Conservation (phyloP, 2,888 invertebrate genomes). For the Scaptomyza polygonia region DNA sequence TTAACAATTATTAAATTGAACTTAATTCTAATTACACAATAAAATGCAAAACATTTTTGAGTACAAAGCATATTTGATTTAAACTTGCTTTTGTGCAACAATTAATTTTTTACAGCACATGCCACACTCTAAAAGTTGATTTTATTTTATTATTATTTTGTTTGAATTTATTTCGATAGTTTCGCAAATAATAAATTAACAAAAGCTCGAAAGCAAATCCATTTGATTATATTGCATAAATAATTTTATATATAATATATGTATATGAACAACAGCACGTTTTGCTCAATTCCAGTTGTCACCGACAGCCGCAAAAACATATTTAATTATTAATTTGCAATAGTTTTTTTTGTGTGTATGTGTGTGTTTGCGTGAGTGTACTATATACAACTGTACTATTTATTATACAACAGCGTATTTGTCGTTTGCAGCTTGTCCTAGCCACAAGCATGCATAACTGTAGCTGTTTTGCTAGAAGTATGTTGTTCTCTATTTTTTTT, state of each 20-base stretch:
- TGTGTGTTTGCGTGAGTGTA: not conserved
- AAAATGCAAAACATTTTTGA: not conserved
- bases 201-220: slow-evolving; percentile 3
- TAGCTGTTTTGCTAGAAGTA: slow-evolving; percentile 17
- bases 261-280: not conserved
- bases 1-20: not conserved
- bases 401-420: not conserved
- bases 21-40: too few relatives aligned
- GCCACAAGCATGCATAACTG: not conserved
- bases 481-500: slow-evolving; percentile 17
- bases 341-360: slow-evolving; percentile 21
- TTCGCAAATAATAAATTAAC: not conserved
- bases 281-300: slow-evolving; percentile 16
- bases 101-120: too few relatives aligned
- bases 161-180: not conserved
- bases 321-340: slow-evolving; percentile 44
- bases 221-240: slow-evolving; percentile 33
- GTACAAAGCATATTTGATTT: not conserved
- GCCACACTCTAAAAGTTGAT: not conserved
- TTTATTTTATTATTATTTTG: not conserved
- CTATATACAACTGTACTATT: not conserved
- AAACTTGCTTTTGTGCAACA: too few relatives aligned
- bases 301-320: slow-evolving; percentile 12
- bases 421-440: slow-evolving; percentile 16
- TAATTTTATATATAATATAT: slow-evolving; percentile 26